Conservation (phyloP, 1,140 invertebrate genomes). For the Drosophila sproati region DNA sequence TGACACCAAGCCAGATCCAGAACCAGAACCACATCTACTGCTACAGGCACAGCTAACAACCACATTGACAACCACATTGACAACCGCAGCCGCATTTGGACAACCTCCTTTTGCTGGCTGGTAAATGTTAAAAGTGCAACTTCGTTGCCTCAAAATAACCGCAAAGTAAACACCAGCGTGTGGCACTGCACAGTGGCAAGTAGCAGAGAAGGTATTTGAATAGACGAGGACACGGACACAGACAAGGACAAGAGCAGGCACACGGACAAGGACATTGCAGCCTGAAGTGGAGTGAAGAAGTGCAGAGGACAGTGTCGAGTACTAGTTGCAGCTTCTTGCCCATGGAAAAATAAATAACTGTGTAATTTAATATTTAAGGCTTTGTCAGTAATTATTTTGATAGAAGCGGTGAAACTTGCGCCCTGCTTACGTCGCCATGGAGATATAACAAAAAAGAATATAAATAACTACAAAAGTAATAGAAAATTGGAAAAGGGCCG, state of each 20-base stretch:
- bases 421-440: constrained; percentile 37
- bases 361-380: constrained; percentile 82
- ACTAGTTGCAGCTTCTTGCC: constrained; percentile 20
- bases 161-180: constrained; percentile 81
- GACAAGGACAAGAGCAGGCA: constrained; percentile 52
- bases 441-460: not conserved
- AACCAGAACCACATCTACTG: constrained; percentile 4
- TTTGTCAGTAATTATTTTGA: constrained; percentile 79
- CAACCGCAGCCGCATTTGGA: constrained; percentile 8
- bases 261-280: constrained; percentile 38
- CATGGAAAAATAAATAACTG: constrained; percentile 74
- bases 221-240: constrained; percentile 64
- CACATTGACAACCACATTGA: not conserved
- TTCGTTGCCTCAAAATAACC: constrained; percentile 80
- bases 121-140: constrained; percentile 78
- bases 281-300: constrained; percentile 18
- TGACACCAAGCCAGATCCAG: not conserved
- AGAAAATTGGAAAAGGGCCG: not conserved
- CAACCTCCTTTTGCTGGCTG: constrained; percentile 30
- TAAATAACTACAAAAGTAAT: constrained; percentile 6
- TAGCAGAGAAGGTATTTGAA: constrained; percentile 65
- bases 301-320: constrained; percentile 45
- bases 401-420: constrained; percentile 58
- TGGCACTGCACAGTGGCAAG: constrained; percentile 17
- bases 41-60: not conserved